These are phyloP conservation scores for Prinia subflava DNA, from an alignment of 2,113 vertebrate species.

Conservation along the genomic window DNA sequence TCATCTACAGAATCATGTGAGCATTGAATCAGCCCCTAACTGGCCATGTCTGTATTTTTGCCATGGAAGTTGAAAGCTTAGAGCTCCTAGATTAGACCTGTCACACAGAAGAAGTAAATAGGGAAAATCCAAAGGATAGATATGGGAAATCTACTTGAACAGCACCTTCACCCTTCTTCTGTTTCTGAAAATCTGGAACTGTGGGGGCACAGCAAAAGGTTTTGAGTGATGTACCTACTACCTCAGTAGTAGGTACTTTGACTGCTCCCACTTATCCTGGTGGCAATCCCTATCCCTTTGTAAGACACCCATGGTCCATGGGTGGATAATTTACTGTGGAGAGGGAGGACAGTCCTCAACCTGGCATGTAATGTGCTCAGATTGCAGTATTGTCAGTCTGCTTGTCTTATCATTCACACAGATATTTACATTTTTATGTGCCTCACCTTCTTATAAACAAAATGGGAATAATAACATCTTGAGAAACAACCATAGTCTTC, in stretches of 20 bases:
- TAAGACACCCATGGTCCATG: too few relatives aligned
- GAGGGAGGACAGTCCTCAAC: neutral
- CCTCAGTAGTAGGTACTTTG: neutral
- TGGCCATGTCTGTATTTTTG: neutral
- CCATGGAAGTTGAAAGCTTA: neutral
- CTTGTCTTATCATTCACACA: neutral
- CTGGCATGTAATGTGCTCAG: neutral
- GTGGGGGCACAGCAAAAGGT: neutral
- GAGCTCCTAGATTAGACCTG: neutral
- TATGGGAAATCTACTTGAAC: neutral
- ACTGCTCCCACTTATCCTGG: neutral
- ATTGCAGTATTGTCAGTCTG: neutral
- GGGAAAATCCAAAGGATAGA: neutral
- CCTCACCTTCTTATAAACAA: neutral
- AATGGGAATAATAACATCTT: neutral
- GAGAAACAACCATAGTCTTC: neutral
- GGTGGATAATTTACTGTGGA: neutral
- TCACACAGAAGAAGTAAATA: neutral
- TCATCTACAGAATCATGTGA: neutral
- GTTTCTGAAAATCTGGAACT: neutral
- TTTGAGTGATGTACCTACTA: neutral
- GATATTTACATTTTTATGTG: neutral
- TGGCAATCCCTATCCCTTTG: neutral
- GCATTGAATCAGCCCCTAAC: neutral
- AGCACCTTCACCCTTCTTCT: neutral